These are phyloP conservation scores for Cantharis nigra DNA, from an alignment of 2,888 invertebrate genomes.

Conservation along the genomic window DNA sequence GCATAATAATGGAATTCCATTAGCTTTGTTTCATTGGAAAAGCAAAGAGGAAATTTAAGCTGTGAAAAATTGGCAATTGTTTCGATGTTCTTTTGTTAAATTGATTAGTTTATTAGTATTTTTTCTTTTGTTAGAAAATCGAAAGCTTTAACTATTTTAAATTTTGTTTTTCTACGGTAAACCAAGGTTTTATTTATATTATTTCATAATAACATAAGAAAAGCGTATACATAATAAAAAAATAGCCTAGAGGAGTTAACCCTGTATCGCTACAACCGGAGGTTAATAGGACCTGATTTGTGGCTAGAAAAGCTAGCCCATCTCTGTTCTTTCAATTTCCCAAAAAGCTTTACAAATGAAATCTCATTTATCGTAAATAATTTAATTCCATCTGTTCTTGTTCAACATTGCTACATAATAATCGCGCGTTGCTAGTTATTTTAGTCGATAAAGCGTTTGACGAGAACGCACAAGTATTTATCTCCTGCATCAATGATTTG, in stretches of 20 bases:
- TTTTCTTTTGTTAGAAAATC: no score
- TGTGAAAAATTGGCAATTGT: not conserved
- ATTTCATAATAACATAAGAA: no score
- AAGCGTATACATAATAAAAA: no score
- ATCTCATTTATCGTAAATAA: not conserved
- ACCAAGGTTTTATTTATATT: no score
- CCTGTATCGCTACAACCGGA: not conserved
- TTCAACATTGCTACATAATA: conserved; percentile 4
- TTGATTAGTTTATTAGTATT: not conserved
- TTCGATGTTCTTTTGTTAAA: not conserved
- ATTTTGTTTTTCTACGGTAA: no score
- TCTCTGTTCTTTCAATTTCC: not conserved
- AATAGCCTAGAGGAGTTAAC: no score
- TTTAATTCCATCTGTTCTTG: not conserved
- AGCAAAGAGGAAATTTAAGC: no score
- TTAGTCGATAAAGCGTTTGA: conserved; percentile 8
- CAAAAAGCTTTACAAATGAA: not conserved
- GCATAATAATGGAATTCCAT: no score
- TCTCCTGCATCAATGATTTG: conserved; percentile 12
- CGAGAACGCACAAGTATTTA: conserved; percentile 12
- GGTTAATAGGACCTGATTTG: not conserved
- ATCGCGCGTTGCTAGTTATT: conserved; percentile 7
- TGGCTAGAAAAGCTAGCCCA: not conserved
- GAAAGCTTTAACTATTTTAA: no score
- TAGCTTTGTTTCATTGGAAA: no score